Evolutionary conservation across 2,113 vertebrate species (phyloP).

Genomic region (Brienomyrus brachyistius): DNA sequence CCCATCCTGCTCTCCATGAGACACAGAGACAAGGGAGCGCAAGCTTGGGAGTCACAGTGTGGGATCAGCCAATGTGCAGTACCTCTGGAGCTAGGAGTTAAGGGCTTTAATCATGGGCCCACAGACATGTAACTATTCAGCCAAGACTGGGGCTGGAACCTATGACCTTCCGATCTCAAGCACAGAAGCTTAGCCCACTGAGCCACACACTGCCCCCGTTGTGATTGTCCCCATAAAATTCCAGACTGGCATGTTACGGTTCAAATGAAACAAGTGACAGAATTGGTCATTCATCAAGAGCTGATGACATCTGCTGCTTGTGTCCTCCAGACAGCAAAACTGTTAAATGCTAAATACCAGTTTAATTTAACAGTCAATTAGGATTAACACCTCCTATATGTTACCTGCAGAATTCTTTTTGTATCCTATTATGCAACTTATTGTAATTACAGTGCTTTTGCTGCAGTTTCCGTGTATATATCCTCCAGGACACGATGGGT

Average conservation of each 20-base stretch:
- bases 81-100: background rate
- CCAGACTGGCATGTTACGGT: background rate
- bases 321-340: background rate
- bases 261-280: background rate
- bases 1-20: background rate
- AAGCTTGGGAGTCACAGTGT: background rate
- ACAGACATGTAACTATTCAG: background rate
- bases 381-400: background rate
- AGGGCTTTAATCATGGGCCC: background rate
- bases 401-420: background rate
- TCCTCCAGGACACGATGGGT: background rate
- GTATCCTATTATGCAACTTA: background rate
- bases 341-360: background rate
- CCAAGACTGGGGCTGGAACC: background rate
- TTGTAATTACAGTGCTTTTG: background rate
- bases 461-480: background rate
- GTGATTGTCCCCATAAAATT: background rate
- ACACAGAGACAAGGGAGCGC: background rate
- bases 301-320: background rate
- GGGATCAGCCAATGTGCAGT: background rate
- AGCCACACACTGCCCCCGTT: background rate
- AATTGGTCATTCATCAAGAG: background rate
- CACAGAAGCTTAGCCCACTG: background rate
- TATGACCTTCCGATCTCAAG: background rate
- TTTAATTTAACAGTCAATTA: background rate